Evolutionary conservation across 2,113 vertebrate species (phyloP).

Genomic region (Pogona vitticeps): DNA sequence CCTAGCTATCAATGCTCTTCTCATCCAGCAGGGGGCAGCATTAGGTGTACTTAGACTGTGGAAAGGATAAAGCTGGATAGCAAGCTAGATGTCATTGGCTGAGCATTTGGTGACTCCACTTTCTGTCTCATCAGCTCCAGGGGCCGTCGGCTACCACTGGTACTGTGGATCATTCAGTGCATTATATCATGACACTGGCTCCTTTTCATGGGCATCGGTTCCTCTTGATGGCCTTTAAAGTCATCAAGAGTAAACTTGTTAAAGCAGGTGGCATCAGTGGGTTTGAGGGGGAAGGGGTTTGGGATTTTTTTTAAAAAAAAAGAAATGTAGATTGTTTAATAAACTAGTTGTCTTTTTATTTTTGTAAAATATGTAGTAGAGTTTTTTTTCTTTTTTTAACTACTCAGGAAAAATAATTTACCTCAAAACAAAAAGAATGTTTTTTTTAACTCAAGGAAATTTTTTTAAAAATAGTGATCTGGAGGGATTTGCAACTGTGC

Average conservation of each 20-base stretch:
- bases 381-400: conserved; percentile 84
- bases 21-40: too few relatives aligned
- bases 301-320: conserved; percentile 53
- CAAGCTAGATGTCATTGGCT: too few relatives aligned
- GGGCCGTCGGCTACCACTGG: not conserved
- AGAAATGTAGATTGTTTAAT: conserved; percentile 81
- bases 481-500: conserved; percentile 51
- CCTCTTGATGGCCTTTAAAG: not conserved
- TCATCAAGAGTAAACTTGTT: not conserved
- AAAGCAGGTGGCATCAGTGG: conserved; percentile 42
- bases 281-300: conserved; percentile 51
- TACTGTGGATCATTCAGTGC: not conserved
- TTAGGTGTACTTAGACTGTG: too few relatives aligned
- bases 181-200: not conserved
- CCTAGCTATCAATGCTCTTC: too few relatives aligned
- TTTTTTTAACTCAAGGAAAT: conserved; percentile 51
- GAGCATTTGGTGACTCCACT: not conserved
- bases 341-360: conserved; percentile 83
- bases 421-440: conserved; percentile 85
- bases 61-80: not conserved
- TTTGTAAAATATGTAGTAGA: conserved; percentile 84
- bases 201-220: not conserved
- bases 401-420: conserved; percentile 97
- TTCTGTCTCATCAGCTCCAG: not conserved
- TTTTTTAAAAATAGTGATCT: conserved; percentile 36